Base-by-base conservation (phyloP, 1,140 invertebrate species). In the Drosophila ananassae region DNA sequence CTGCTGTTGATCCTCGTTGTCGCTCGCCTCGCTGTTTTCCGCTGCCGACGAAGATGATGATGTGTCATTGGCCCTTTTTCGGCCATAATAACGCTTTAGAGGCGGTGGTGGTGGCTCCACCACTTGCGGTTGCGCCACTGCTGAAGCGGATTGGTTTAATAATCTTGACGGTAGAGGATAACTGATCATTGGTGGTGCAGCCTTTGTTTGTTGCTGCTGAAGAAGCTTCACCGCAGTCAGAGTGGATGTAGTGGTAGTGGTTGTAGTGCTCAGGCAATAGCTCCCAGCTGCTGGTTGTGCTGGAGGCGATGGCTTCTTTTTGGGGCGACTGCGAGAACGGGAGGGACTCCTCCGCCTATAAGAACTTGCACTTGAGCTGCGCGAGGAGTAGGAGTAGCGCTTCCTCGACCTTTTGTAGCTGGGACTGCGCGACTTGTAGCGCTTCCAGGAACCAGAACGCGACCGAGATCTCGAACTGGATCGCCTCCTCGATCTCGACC, bases 21-120 rank as follows among this genome's bases (percentile, higher is more conserved):
- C 90, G 51, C 83, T 87, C 17, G 58, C 50, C 13, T 82, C 85
- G 60, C 76, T 89, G 28, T 73, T 81, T 9, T 90, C 82, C 5
- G 62, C 61, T 12, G 64, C 77, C 25, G 71, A 69, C 24, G 77
- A 79, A 1, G 71, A 73, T 28, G 89, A 90, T 2, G 82, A 93
- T 1, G 93, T 93, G 10, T 92, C 90, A 77, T 93, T 93, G 30
- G 93, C 94, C 34, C 93, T 94, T 73, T 94, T 94, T 32, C 95
- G 92, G 32, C 95, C 95, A 85, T 96, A 96, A 90, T 95, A 95
- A 62, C 95, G 94, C 57, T 82, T 92, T 17, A 93, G 67, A 8
- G 92, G 92, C 12, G 92, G 91, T 22, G 92, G 92, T 5, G 92
- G 90, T 6, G 90, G 56, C 55, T 87, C 87, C 28, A 78, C 68